These are phyloP conservation scores for Eilema depressum DNA, from an alignment of 2,888 invertebrate genomes.

Conservation along the genomic window DNA sequence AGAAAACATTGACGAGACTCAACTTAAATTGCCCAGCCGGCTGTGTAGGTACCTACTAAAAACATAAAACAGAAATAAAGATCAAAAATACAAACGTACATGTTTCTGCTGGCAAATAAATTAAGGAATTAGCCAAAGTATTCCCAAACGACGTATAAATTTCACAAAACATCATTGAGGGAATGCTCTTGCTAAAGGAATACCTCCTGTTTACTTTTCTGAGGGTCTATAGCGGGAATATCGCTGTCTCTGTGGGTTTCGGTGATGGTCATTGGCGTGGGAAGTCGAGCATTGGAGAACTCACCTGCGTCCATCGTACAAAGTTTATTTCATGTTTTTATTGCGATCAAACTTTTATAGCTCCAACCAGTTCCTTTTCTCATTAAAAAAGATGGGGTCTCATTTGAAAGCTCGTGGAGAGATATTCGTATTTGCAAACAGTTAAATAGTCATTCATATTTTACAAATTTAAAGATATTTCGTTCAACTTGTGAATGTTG, in stretches of 20 bases:
- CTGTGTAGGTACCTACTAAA: not conserved
- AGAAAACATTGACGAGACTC: not conserved
- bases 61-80: not conserved
- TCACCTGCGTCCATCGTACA: too few species aligned
- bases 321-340: too few species aligned
- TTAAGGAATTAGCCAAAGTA: constrained; percentile 6
- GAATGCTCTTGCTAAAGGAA: not conserved
- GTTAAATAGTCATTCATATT: too few species aligned
- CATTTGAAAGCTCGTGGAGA: too few species aligned
- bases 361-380: too few species aligned
- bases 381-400: too few species aligned
- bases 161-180: constrained; percentile 6
- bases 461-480: too few species aligned
- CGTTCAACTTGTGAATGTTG: too few species aligned
- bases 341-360: too few species aligned
- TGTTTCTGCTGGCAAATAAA: not conserved
- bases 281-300: not conserved
- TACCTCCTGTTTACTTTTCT: not conserved
- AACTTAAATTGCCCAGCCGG: too few species aligned
- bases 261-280: not conserved
- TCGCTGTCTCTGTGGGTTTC: not conserved
- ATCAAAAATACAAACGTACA: not conserved
- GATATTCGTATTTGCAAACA: too few species aligned
- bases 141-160: constrained; percentile 5
- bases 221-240: not conserved